A percentile compares a stretch with the other conserved stretches of the same genome.
Conservation (phyloP, 64 coral and sea anemone species). For the Actinia equina region DNA sequence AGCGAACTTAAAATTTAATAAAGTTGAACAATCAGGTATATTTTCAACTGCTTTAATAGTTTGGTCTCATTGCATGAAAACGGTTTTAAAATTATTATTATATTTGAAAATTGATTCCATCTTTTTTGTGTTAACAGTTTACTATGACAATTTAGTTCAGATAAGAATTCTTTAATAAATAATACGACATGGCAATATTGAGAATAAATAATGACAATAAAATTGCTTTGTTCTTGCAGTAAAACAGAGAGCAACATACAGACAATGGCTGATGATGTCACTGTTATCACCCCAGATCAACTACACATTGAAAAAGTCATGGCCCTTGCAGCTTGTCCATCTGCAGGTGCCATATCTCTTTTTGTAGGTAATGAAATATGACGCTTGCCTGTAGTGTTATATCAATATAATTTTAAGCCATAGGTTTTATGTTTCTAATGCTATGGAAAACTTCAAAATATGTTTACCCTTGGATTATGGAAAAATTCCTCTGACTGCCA, state of each 20-base stretch:
- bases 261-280: constrained; percentile 65
- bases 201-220: not conserved
- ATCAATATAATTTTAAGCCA: not conserved
- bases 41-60: no score
- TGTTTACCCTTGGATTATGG: not conserved
- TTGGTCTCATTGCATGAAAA: not conserved
- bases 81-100: not conserved
- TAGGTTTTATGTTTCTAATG: not conserved
- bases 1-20: not conserved
- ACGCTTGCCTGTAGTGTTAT: no score
- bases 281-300: constrained; percentile 61
- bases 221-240: constrained; percentile 8
- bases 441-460: not conserved
- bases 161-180: no score
- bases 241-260: constrained; percentile 28
- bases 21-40: no score
- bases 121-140: not conserved
- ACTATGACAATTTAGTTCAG: not conserved
- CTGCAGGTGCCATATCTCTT: constrained; percentile 63
- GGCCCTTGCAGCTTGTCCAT: constrained; percentile 36
- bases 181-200: no score
- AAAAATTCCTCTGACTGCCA: no score
- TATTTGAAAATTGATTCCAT: not conserved
- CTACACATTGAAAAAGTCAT: constrained; percentile 60
- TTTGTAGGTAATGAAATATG: constrained; percentile 52